Base-by-base conservation (phyloP, 2,888 invertebrate genomes). In the Steinernema hermaphroditum region DNA sequence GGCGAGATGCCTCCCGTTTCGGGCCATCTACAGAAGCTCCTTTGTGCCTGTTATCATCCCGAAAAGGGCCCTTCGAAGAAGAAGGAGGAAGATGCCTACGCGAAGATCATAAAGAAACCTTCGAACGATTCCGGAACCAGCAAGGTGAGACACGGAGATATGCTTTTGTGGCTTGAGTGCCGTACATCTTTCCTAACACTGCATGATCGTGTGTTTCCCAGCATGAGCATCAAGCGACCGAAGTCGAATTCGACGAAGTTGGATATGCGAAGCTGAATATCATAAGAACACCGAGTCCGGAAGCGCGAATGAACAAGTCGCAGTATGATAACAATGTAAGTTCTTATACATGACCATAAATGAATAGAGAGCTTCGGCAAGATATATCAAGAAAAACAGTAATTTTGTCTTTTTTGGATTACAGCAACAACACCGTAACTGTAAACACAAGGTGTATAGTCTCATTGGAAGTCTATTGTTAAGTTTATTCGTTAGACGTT, bases 1-100 rank as follows among this genome's bases (percentile, higher is more conserved):
- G 54, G 54, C 22, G 54, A 54, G 27, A 54, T 54, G 54, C 54
- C 54, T 22, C 54, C 54, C 27, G 54, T 54, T 4, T 54, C 54
- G 14, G 54, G 54, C 6, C 54, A 22, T 8, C 54, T 54, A 8
- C 54, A 54, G 54, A 14, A 22, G 22, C 54, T 54, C 24, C 54
- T 54, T 12, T 54, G 54, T 27, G 22, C 54, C 27, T 54, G 54
- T 27, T 54, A 54, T 16, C 54, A 54, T 24, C 54, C 54, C 6
- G 54, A 54, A 8, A 54, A 54, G 27, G 54, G 24, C 6, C 6
- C 6, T 4, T 27, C 54, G 6, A 54, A 22, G 27, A 12, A 12
- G 54, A 54, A 54, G 27, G 54, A 54, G 12, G 54, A 54, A 16
- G 54, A 54, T 27, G 54, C 54, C 6, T 54, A 54, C 16, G 54